Base-by-base conservation (phyloP, 2,888 invertebrate species). In the Idaea aversata region DNA sequence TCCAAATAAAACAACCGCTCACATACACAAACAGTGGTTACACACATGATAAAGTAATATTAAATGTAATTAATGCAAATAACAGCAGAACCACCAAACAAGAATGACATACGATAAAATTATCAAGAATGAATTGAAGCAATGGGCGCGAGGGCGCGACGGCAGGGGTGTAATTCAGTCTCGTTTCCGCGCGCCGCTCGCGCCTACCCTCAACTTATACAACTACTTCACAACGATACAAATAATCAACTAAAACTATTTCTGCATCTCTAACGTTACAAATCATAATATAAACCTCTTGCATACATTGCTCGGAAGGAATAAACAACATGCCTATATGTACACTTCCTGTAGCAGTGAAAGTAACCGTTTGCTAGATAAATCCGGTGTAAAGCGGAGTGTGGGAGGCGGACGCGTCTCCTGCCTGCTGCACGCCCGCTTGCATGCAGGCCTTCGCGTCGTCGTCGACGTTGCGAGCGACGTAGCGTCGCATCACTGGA, bases 161-260 rank as follows among this genome's bases (percentile, higher is more conserved):
- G 85, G 84, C 86, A 80, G 87, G 84, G 88, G 87, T 92, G 91
- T 91, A 90, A 78, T 90, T 91, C 92, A 91, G 92, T 91, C 91
- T 90, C 91, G 84, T 75, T 81, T 85, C 89, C 87, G 86, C 81
- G 84, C 83, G 87, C 84, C 87, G 77, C 82, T 77, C 84, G 82
- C 86, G 83, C 81, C 85, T 77, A 74, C 73, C 81, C 85, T 82
- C 84, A 86, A 88, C 89, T 89, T 88, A 25, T 25, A 90, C 47
- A 89, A 86, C 88, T 91, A 91, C 86, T 88, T 88, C 90, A 91
- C 89, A 90, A 91, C 90, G 88, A 90, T 90, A 91, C 87, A 88
- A 88, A 84, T 87, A 88, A 87, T 84, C 83, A 91, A 92, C 91
- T 91, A 89, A 91, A 92, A 88, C 88, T 88, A 90, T 89, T 88